Conservation (phyloP, 2,797 vertebrate species). For the Lagocephalus sceleratus region DNA sequence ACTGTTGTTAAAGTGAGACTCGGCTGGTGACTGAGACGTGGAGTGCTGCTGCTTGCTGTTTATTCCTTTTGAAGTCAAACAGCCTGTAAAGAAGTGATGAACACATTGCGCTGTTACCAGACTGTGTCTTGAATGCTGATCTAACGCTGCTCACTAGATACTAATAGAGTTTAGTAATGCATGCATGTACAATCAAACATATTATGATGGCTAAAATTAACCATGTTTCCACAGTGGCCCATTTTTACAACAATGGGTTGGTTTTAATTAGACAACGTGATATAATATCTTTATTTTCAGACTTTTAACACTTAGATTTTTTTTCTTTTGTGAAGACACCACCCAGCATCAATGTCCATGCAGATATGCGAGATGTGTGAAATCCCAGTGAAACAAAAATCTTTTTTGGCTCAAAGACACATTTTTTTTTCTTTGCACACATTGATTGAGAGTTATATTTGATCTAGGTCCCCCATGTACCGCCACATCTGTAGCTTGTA, state of each 20-base stretch:
- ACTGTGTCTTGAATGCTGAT: slow-evolving; percentile 20
- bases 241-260: too few species aligned
- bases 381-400: slow-evolving; percentile 57
- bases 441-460: slow-evolving; percentile 72
- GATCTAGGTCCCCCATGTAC: slow-evolving; percentile 71
- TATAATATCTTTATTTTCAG: slow-evolving; percentile 17
- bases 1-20: slow-evolving; percentile 67
- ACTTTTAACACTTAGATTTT: slow-evolving; percentile 31
- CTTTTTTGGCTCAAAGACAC: slow-evolving; percentile 51
- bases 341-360: slow-evolving; percentile 26
- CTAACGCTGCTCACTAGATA: too few species aligned
- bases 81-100: slow-evolving; percentile 55
- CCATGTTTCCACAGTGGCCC: too few species aligned
- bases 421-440: slow-evolving; percentile 27
- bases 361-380: slow-evolving; percentile 40
- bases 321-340: slow-evolving; percentile 38
- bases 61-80: slow-evolving; percentile 50
- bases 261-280: slow-evolving; percentile 5
- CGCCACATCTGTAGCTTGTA: slow-evolving; percentile 76
- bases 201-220: too few species aligned
- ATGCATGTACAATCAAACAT: too few species aligned
- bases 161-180: too few species aligned
- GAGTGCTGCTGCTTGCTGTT: slow-evolving; percentile 46
- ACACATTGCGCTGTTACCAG: slow-evolving; percentile 39
- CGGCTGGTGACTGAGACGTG: slow-evolving; percentile 54